Conservation (phyloP, 1,140 invertebrate genomes). For the Hesperophylax magnus region DNA sequence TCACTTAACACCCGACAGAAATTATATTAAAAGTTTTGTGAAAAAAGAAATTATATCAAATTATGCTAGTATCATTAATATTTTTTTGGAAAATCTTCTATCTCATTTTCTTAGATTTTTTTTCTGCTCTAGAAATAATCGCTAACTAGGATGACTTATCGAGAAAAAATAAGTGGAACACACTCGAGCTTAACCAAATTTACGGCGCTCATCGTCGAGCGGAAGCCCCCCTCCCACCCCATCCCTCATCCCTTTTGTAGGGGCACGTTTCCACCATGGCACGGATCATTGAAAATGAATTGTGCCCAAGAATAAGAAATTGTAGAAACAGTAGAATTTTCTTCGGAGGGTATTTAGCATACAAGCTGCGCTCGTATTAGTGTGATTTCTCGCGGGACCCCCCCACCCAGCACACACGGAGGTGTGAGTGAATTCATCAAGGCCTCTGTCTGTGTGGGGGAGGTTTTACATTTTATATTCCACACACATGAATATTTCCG, state of each 20-base stretch:
- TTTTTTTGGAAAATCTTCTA: too few relatives aligned
- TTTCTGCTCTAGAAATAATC: neutral
- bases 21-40: too few relatives aligned
- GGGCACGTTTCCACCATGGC: slow-evolving; percentile 34
- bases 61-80: too few relatives aligned
- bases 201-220: neutral
- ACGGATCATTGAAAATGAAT: slow-evolving; percentile 55
- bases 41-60: too few relatives aligned
- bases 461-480: slow-evolving; percentile 12
- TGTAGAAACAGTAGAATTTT: slow-evolving; percentile 56
- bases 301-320: slow-evolving; percentile 55
- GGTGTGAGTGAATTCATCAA: slow-evolving; percentile 45
- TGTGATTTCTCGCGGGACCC: slow-evolving; percentile 23
- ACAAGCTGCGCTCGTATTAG: neutral
- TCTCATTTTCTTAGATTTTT: too few relatives aligned
- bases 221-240: neutral
- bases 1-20: too few relatives aligned
- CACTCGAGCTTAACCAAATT: slow-evolving; percentile 11
- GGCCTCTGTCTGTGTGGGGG: neutral
- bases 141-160: slow-evolving; percentile 9
- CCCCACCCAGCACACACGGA: neutral
- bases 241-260: slow-evolving; percentile 7
- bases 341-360: slow-evolving; percentile 51
- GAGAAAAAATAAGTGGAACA: slow-evolving; percentile 24
- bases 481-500: slow-evolving; percentile 12